Conservation (phyloP, 1,140 invertebrate species). For the Lepidostoma basale region DNA sequence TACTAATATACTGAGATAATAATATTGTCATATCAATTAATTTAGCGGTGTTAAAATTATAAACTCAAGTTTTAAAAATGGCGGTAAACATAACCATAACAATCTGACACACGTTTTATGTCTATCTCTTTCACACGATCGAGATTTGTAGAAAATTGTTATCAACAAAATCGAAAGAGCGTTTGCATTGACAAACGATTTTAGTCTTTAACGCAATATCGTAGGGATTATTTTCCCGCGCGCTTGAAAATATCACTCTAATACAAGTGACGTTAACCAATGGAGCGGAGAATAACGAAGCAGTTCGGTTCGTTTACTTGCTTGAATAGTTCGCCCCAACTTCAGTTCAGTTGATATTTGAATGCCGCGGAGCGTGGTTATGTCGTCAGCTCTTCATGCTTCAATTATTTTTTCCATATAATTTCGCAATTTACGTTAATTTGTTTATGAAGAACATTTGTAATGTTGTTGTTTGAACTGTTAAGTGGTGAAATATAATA, state of each 20-base stretch:
- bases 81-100: no score
- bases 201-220: neutral
- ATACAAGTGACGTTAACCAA: conserved; percentile 29
- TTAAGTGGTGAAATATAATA: no score
- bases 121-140: conserved; percentile 14
- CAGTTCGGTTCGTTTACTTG: conserved; percentile 23
- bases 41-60: no score
- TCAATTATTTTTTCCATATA: no score
- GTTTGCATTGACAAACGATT: neutral
- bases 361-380: neutral
- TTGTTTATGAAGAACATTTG: no score
- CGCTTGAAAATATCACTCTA: neutral
- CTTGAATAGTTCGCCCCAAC: conserved; percentile 1
- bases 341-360: conserved; percentile 30
- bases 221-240: neutral
- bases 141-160: neutral
- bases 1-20: no score
- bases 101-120: neutral
- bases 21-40: no score
- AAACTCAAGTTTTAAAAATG: no score
- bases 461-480: no score
- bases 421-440: no score
- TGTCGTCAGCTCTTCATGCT: conserved; percentile 2
- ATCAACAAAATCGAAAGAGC: neutral
- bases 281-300: conserved; percentile 41